A percentile compares a stretch with the other conserved stretches of the same genome.
phyloP scores from a whole-genome alignment of 2,113 vertebrate genomes.

The Prietella phreatophila region DNA sequence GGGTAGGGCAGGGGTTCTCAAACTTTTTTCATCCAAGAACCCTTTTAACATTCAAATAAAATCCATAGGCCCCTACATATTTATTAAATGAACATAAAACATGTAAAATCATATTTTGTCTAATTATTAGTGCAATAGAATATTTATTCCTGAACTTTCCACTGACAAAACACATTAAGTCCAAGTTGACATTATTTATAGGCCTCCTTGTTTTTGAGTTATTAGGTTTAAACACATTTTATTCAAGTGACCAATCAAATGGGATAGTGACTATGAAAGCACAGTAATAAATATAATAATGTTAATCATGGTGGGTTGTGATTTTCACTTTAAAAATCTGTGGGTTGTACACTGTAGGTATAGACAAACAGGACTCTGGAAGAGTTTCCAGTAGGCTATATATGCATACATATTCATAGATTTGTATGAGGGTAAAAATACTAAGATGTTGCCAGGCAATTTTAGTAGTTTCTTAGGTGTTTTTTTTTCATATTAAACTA shows the following conservation, averaged over 20 bases:
- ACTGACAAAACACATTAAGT: not conserved
- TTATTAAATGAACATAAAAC: not conserved
- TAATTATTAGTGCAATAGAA: too few species aligned
- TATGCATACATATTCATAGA: not conserved
- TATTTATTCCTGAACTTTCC: not conserved
- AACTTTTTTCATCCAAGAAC: not conserved
- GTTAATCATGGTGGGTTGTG: not conserved
- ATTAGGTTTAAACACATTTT: not conserved
- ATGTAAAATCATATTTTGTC: not conserved
- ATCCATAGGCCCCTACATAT: not conserved
- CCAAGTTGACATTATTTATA: not conserved
- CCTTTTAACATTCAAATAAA: not conserved
- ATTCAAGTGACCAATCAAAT: constrained; percentile 1
- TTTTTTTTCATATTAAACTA: not conserved
- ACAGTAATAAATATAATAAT: not conserved
- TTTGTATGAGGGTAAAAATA: not conserved
- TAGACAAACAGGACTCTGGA: not conserved
- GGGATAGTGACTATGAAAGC: not conserved
- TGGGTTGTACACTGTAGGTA: not conserved
- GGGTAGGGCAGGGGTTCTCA: not conserved
- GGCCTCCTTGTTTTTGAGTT: not conserved
- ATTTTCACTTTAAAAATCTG: not conserved
- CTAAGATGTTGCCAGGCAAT: not conserved
- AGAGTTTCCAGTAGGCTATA: not conserved
- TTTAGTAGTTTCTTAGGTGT: not conserved